Base-by-base conservation (phyloP, 2,797 vertebrate species). In the Amblyraja radiata region DNA sequence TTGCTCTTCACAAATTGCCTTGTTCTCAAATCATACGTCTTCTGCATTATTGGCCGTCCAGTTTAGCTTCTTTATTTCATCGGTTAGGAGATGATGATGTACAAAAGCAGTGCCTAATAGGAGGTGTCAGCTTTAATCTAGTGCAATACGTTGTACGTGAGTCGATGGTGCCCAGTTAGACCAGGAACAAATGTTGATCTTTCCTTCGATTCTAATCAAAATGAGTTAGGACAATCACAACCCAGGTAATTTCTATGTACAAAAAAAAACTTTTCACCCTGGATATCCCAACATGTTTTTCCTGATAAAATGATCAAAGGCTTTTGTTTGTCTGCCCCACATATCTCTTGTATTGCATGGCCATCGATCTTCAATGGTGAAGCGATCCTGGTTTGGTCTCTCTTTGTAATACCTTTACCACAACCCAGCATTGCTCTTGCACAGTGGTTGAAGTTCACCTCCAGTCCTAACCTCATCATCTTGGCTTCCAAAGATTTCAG, bases 121-220 rank as follows among this genome's bases (percentile, higher is more conserved):
- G 80, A 88, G 63, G 58, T 86, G 28, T 86, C 83, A 88, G 61
- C 84, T 65, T 86, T 86, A n/a, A 86, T 86, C 61, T 32, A n/a
- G 58, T 88, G 11, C 6, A 88, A 32, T 83, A 46, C 2, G 46
- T 16, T 54, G 2, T 54, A 9, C 23, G 10, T 58, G 46, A 23
- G 8, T 13, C 61, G 58, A 61, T 86, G 28, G 10, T 63, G 58
- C 28, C 83, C 18, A 61, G 83, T 86, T 28, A 86, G 10, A 86
- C 25, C 58, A n/a, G 46, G 28, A 13, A 13, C 32, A 28, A 63
- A 63, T n/a, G 54, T 28, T n/a, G 11, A 86, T 25, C 11, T 11
- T 77, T 28, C 61, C 58, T 14, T 63, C 13, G 13, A 63, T 32
- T 61, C 25, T 16, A 63, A 86, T 1, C n/a, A n/a, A 86, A 86